Percentiles rank a stretch among this genome's conserved stretches.
Evolutionary conservation across 2,797 vertebrate genomes (phyloP).

Genomic region (Sciurus vulgaris): DNA sequence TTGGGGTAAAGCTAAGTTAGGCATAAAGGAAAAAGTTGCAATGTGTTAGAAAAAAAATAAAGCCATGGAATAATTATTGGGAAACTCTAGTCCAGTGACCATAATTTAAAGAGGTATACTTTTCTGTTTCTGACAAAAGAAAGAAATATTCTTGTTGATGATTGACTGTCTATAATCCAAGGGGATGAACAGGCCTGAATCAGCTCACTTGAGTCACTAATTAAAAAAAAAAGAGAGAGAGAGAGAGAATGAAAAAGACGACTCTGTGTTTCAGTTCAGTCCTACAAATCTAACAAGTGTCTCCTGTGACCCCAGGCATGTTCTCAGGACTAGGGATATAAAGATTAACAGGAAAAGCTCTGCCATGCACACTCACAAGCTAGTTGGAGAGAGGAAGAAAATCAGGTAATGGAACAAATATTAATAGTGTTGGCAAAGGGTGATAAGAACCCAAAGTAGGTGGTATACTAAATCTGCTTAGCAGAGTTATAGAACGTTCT

Average conservation of each 20-base stretch:
- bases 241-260: not conserved
- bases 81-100: not conserved
- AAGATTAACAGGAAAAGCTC: not conserved
- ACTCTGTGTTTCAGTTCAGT: not conserved
- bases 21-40: not conserved
- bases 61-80: not conserved
- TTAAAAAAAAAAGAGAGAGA: not conserved
- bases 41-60: not conserved
- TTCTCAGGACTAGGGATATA: not conserved
- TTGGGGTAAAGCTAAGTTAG: slow-evolving; percentile 38
- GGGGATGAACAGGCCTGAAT: not conserved
- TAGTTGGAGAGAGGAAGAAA: not conserved
- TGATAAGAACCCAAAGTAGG: not conserved
- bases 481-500: not conserved
- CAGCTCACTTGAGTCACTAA: not conserved
- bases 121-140: slow-evolving; percentile 33
- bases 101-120: not conserved
- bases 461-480: not conserved
- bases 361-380: not conserved
- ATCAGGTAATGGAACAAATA: not conserved
- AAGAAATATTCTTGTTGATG: not conserved
- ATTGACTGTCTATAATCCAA: not conserved
- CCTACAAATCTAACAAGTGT: not conserved
- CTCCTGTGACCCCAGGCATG: not conserved
- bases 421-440: not conserved